A percentile compares a stretch with the other conserved stretches of the same genome.
phyloP scores from a whole-genome alignment of 2,113 vertebrate genomes.

The Lamprotornis superbus region DNA sequence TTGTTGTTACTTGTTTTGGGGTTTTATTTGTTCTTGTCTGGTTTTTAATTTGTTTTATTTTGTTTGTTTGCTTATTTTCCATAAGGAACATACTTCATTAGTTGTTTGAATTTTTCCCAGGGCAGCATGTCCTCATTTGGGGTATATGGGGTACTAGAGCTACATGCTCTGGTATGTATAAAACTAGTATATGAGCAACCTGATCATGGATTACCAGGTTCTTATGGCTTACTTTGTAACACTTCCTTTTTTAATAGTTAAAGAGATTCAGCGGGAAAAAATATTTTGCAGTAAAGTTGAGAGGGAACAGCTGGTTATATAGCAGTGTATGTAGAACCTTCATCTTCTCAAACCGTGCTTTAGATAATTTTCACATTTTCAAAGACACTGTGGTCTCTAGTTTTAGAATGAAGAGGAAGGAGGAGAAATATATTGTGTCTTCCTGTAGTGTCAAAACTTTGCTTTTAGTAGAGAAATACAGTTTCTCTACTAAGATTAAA shows the following conservation, averaged over 20 bases:
- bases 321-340: background rate
- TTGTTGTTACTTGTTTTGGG: background rate
- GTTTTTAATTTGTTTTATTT: background rate
- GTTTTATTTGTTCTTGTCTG: rapidly evolving
- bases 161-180: background rate
- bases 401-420: background rate
- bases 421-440: background rate
- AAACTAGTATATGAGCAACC: background rate
- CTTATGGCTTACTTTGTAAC: background rate
- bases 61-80: background rate
- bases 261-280: background rate
- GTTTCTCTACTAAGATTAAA: background rate
- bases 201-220: background rate
- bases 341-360: background rate
- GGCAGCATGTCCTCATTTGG: background rate
- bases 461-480: background rate
- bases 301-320: background rate
- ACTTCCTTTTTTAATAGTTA: background rate
- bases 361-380: background rate
- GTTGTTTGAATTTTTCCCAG: background rate
- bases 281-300: background rate
- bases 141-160: background rate
- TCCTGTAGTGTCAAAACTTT: background rate
- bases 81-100: background rate
- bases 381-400: background rate